A percentile compares a stretch with the other conserved stretches of the same genome.
phyloP scores from a whole-genome alignment of 2,113 vertebrate species.

The Panthera uncia region DNA sequence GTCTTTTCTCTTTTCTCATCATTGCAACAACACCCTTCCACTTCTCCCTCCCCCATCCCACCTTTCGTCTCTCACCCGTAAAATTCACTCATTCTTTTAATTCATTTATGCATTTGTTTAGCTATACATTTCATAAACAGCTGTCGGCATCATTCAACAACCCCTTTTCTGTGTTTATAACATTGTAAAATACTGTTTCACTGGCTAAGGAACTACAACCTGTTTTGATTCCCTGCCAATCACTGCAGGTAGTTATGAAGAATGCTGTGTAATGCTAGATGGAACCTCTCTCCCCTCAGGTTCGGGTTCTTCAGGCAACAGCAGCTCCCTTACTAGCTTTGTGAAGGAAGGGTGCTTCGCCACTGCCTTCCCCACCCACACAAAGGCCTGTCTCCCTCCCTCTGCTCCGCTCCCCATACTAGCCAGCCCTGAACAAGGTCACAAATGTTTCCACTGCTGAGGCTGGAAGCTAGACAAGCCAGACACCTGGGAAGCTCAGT shows the following conservation, averaged over 20 bases:
- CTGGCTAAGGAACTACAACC: not conserved
- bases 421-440: not conserved
- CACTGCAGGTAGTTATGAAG: not conserved
- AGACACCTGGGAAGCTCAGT: not conserved
- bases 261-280: too few species aligned
- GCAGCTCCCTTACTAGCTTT: not conserved
- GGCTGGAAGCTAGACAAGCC: not conserved
- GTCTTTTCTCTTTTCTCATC: not conserved
- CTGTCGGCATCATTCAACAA: not conserved
- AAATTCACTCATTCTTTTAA: not conserved
- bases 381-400: not conserved
- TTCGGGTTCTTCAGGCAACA: not conserved
- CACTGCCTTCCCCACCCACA: not conserved
- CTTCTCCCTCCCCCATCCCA: rapidly evolving
- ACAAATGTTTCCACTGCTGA: not conserved
- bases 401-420: not conserved
- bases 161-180: not conserved
- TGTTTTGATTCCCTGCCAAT: not conserved
- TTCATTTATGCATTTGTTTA: not conserved
- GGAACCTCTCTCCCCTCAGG: not conserved
- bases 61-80: not conserved
- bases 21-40: not conserved
- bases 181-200: not conserved
- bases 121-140: not conserved
- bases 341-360: not conserved